Evolutionary conservation across 2,113 vertebrate genomes (phyloP), one percentile per base, ranked within the genome.

Genomic region (Carettochelys insculpta): DNA sequence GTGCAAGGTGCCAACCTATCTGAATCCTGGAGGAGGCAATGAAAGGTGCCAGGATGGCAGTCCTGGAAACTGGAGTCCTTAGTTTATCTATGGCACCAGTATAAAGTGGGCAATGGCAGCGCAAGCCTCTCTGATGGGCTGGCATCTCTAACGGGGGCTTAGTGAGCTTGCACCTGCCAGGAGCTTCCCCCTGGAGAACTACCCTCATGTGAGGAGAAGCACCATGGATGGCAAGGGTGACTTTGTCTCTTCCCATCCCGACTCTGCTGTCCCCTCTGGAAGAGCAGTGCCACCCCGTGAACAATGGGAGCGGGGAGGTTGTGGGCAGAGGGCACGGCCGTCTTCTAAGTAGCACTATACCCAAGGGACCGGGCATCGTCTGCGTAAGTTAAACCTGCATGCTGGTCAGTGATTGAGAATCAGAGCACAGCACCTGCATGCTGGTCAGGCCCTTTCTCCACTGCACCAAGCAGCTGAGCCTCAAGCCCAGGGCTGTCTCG

Each of bases 101-200:
- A 73, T 47, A 65, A 29, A 53, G 25, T 2, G 51, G 20, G 8
- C 77, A 29, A 88, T 94, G 80, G 38, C 48, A 80, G 87, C 76
- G 88, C 84, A 88, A 91, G 80, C 43, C n/a, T 78, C 47, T 80
- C 79, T 83, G 92, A 29, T 20, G 54, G 92, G 54, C 51, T 84
- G 83, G 38, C 82, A 82, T 84, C 45, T 80, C 47, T 10, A 45
- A 45, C 29, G 6, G 4, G 4, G n/a, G n/a, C 20, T 71, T 22
- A 19, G 11, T 71, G 68, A 24, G 11, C 38, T 73, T 73, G 20
- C 24, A 73, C 22, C 38, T 7, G 41, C 38, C 6, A 3, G 38
- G 58, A n/a, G 7, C 16, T 34, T 65, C 54, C 27, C 54, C 53
- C 27, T 31, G 11, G 54, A 56, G 25, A 29, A 56, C 13, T 56